Percentiles rank a stretch among this genome's conserved stretches.
phyloP scores from a whole-genome alignment of 2,113 vertebrate genomes.

The Craseonycteris thonglongyai region DNA sequence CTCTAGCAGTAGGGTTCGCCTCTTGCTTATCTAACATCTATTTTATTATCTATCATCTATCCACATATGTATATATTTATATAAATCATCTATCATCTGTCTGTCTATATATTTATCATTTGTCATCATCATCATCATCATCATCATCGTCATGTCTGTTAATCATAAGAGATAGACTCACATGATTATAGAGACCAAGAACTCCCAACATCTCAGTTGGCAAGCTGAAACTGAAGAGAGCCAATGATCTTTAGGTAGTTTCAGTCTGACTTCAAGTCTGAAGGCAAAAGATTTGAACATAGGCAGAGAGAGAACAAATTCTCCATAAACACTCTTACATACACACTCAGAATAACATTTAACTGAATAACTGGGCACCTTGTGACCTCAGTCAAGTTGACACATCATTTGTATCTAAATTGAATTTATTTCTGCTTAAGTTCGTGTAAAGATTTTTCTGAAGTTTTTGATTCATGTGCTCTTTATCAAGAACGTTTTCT shows the following conservation, averaged over 20 bases:
- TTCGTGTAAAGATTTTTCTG: neutral
- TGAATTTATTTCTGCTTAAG: neutral
- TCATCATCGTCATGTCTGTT: too few species aligned
- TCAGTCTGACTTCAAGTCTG: neutral
- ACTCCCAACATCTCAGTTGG: neutral
- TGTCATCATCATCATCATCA: too few species aligned
- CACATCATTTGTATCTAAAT: neutral
- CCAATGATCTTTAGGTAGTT: neutral
- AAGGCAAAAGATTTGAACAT: neutral
- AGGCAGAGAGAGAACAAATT: neutral
- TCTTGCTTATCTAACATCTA: neutral
- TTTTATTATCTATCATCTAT: neutral
- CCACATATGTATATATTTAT: neutral
- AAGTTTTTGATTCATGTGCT: neutral
- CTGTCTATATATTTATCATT: too few species aligned
- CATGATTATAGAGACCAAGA: neutral
- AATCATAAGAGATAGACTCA: neutral
- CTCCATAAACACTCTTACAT: neutral
- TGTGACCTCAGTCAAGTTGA: neutral
- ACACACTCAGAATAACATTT: neutral
- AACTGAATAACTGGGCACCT: neutral
- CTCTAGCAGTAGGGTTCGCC: neutral
- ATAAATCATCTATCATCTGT: neutral
- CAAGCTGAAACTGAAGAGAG: neutral
- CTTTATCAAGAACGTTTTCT: neutral